These are phyloP conservation scores for Mirounga angustirostris DNA, from an alignment of 2,113 vertebrate species.

Conservation along the genomic window DNA sequence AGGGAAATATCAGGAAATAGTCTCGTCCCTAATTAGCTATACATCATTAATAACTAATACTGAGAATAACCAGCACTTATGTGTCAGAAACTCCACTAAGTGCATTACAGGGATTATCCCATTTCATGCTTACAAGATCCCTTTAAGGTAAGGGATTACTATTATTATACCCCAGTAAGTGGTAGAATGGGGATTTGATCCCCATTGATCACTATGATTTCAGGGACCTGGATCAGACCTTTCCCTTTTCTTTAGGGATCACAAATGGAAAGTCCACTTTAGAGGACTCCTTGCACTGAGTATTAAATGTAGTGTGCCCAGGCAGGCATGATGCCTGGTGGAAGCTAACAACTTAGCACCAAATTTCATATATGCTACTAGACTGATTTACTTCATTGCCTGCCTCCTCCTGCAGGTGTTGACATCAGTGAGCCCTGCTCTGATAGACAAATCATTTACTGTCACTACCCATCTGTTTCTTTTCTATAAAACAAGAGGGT, in stretches of 20 bases:
- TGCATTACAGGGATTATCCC: neutral
- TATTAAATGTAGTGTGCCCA: neutral
- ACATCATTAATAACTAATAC: neutral
- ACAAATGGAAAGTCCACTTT: neutral
- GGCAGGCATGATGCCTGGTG: neutral
- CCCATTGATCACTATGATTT: neutral
- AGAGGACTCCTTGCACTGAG: neutral
- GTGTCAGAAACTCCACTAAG: neutral
- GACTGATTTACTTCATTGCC: neutral
- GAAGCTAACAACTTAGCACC: neutral
- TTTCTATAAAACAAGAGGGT: neutral
- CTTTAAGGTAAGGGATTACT: neutral
- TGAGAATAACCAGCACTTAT: neutral
- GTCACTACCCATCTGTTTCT: neutral
- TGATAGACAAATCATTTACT: neutral
- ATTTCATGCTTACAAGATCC: neutral
- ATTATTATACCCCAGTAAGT: neutral
- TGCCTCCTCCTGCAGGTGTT: neutral
- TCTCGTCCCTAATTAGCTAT: neutral
- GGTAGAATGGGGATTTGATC: neutral
- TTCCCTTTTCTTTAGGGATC: neutral
- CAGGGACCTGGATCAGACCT: neutral
- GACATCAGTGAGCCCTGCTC: neutral
- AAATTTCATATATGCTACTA: neutral
- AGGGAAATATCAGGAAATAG: neutral